Evolutionary conservation across 2,113 vertebrate genomes (phyloP), one percentile per base, ranked within the genome.

Genomic region (Beaufortia kweichowensis): DNA sequence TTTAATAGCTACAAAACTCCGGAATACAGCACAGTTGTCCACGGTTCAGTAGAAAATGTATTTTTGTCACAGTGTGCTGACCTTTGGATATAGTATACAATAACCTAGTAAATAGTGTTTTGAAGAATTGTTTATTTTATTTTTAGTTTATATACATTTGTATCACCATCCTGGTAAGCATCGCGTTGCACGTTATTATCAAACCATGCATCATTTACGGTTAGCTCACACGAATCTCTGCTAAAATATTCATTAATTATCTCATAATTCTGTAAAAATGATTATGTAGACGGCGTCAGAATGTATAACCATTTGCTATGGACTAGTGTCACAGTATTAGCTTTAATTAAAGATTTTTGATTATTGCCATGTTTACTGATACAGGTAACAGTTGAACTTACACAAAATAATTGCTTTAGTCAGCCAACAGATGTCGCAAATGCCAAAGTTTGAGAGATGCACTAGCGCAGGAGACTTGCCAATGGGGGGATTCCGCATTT

Each of bases 401-500:
- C 28, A 3, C 50, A 9, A 39, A n/a, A 55, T 19, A 15, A 46
- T 43, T 50, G 28, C 65, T 14, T 61, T 14, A 12, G 28, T 3
- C 31, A 46, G 33, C 79, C 79, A 76, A 64, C 73, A 80, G 73
- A 28, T 71, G 79, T 80, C 74, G 74, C 79, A 80, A 80, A 64
- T 4, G 48, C n/a, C 39, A 61, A 26, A 29, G 5, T 24, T 50
- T 41, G 39, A 41, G 14, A 61, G 48, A 65, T 33, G 11, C 29
- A 23, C 64, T 60, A 75, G 56, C 70, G 60, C 61, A 71, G 17
- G 60, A 73, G 63, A 75, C 69, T 48, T 80, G 65, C 71, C 79
- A 73, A 72, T 79, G 67, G 59, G 80, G 79, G 73, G 76, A 84
- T 81, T 78, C 81, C 81, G 83, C 79, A 83, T 76, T 81, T 56